A percentile compares a stretch with the other conserved stretches of the same genome.
phyloP scores from a whole-genome alignment of 2,888 invertebrate genomes.

The Mythimna impura region DNA sequence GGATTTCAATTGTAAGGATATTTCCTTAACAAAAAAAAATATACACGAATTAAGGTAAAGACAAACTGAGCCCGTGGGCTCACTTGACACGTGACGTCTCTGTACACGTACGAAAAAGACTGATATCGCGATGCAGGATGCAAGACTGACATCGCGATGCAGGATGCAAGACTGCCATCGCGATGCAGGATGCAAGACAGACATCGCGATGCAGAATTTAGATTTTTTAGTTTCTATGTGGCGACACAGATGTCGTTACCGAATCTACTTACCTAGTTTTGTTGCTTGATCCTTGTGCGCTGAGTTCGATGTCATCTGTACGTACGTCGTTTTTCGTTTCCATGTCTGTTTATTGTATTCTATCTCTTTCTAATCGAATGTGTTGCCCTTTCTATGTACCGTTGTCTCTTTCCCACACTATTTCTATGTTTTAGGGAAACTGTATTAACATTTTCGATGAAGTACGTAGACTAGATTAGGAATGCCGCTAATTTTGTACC shows the following conservation, averaged over 20 bases:
- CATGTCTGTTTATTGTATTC: constrained; percentile 73
- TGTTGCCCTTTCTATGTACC: constrained; percentile 55
- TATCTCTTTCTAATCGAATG: constrained; percentile 63
- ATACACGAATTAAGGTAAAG: background rate
- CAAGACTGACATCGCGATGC: too few relatives aligned
- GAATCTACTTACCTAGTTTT: constrained; percentile 79
- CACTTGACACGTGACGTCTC: too few relatives aligned
- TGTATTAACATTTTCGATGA: constrained; percentile 84
- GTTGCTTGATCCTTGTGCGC: constrained; percentile 82
- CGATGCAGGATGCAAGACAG: too few relatives aligned
- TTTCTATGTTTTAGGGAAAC: constrained; percentile 73
- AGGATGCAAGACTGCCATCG: too few relatives aligned
- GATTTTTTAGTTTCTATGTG: too few relatives aligned
- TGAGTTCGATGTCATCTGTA: constrained; percentile 86
- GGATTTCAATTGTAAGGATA: constrained; percentile 1
- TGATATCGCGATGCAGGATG: too few relatives aligned
- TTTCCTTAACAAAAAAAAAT: background rate
- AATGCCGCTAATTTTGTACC: constrained; percentile 73
- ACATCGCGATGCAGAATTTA: too few relatives aligned
- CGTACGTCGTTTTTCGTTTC: constrained; percentile 82
- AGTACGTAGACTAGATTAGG: constrained; percentile 79
- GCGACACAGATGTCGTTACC: background rate
- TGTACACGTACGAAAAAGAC: too few relatives aligned
- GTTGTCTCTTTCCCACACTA: constrained; percentile 65
- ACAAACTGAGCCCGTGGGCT: too few relatives aligned